Evolutionary conservation across 2,113 vertebrate species (phyloP), one percentile per base, ranked within the genome.

Genomic region (Silurus glanis): DNA sequence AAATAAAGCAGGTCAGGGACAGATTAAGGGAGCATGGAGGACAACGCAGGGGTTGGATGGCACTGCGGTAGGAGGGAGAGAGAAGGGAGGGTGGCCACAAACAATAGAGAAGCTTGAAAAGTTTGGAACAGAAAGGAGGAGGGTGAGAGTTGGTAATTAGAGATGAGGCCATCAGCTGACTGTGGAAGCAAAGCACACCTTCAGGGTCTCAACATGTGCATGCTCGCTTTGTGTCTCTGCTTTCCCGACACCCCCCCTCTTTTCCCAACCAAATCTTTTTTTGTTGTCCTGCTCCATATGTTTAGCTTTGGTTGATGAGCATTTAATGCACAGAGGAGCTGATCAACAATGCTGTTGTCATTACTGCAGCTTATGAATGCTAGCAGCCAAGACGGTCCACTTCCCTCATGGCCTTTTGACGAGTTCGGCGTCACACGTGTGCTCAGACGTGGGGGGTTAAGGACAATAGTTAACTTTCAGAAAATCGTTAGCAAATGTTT

Each of bases 1-100:
- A 92, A 89, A 93, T 93, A 94, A 95, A 95, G 91, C 93, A 94
- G 95, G 94, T 95, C 95, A 96, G 90, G 80, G 91, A 89, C 91
- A 94, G 95, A 95, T 95, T 96, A 95, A 91, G 92, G 90, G 92
- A 90, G 75, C 53, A 85, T 49, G 75, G 85, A 87, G 86, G 85
- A 66, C 76, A 89, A 80, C 75, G 56, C 87, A 78, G 83, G 53
- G 45, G 64, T 89, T 59, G 25, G 82, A 82, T 84, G 84, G 59
- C 82, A 58, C 59, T 87, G 80, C 80, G 85, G 90, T 59, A 53
- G 83, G 72, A 86, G 82, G 72, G 82, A 67, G 81, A 86, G 87
- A 58, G 49, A 56, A 71, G 76, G 69, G 85, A 81, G 80, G 66
- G 74, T 85, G 37, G 19, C 53, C 37, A 13, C 64, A 87, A 87